Evolutionary conservation across 2,797 vertebrate species (phyloP).

Genomic region (Acridotheres tristis): DNA sequence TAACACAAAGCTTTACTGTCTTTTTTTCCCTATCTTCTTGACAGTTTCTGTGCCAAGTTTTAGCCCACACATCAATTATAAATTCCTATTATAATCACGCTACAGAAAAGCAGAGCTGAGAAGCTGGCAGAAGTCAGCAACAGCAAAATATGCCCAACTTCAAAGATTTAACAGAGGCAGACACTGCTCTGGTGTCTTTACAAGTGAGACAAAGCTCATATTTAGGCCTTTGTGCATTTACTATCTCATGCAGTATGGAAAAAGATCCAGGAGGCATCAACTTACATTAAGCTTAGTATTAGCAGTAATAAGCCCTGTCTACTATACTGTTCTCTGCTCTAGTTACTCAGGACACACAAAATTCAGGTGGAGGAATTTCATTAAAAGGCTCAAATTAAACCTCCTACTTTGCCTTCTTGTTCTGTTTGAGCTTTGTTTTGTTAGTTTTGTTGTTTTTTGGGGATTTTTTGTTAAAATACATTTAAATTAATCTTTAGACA

Average conservation of each 20-base stretch:
- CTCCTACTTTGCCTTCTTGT: background rate
- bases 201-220: background rate
- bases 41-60: slow-evolving; percentile 44
- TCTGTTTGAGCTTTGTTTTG: background rate
- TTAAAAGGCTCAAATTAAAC: background rate
- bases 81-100: slow-evolving; percentile 5
- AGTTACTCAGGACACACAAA: background rate
- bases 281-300: background rate
- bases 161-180: background rate
- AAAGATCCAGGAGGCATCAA: background rate
- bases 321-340: background rate
- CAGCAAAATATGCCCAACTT: background rate
- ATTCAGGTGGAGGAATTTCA: background rate
- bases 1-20: slow-evolving; percentile 44
- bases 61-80: slow-evolving; percentile 52
- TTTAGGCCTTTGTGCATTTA: background rate
- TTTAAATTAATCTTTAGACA: background rate
- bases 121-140: background rate
- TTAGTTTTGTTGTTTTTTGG: background rate
- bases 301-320: background rate
- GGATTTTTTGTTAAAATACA: background rate
- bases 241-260: background rate
- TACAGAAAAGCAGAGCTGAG: slow-evolving; percentile 20
- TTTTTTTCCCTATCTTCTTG: background rate
- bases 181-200: background rate